These are phyloP conservation scores for Pardosa pseudoannulata DNA, from an alignment of 2,888 invertebrate genomes.

Conservation along the genomic window DNA sequence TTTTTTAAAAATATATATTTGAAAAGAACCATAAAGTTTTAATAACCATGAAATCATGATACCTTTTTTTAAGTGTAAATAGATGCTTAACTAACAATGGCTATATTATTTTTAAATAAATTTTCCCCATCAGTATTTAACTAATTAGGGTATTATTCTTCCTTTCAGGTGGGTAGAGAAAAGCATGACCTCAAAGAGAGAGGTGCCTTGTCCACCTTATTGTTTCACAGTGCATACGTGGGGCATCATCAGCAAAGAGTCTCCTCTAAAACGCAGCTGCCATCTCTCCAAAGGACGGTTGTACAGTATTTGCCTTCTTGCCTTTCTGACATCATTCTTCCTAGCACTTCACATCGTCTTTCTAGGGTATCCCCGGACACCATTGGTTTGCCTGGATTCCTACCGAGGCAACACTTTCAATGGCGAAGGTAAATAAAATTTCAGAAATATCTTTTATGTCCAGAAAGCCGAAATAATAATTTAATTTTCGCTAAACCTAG, in stretches of 20 bases:
- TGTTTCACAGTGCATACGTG: slow-evolving; percentile 59
- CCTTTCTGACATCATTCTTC: slow-evolving; percentile 68
- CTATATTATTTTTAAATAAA: no score
- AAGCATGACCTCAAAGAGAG: slow-evolving; percentile 67
- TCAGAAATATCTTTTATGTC: no score
- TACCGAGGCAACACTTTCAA: slow-evolving; percentile 41
- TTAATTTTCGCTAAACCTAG: no score
- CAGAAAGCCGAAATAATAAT: no score
- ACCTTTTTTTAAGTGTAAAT: no score
- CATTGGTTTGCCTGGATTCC: slow-evolving; percentile 63
- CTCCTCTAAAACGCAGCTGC: slow-evolving; percentile 50
- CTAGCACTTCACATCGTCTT: slow-evolving; percentile 66
- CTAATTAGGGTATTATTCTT: no score
- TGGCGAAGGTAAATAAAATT: slow-evolving; percentile 29
- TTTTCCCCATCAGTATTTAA: no score
- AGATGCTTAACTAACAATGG: no score
- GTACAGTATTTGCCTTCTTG: slow-evolving; percentile 66
- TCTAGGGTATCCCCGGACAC: slow-evolving; percentile 65
- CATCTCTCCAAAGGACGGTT: slow-evolving; percentile 59
- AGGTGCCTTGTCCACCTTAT: slow-evolving; percentile 65
- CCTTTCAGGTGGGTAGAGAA: slow-evolving; percentile 64
- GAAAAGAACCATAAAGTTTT: no score
- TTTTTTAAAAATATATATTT: no score
- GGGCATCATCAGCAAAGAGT: slow-evolving; percentile 53
- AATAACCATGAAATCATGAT: no score